Evolutionary conservation across 2,113 vertebrate genomes (phyloP).

Genomic region (Echinops telfairi): DNA sequence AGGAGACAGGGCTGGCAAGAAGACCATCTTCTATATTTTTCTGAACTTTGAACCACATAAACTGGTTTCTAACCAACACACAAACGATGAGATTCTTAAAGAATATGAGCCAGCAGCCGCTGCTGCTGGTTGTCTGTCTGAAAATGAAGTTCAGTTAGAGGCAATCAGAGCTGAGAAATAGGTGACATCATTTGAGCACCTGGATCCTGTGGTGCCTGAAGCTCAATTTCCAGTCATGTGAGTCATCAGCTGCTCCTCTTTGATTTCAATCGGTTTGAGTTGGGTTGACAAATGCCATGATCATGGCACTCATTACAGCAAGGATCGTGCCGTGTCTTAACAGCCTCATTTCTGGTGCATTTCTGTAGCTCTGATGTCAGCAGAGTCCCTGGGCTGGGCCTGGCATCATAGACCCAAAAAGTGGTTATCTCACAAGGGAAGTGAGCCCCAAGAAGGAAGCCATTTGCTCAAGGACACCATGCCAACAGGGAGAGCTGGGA

Average conservation of each 20-base stretch:
- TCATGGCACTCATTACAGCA: background rate
- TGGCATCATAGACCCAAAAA: background rate
- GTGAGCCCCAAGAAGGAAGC: background rate
- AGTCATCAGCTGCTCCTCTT: background rate
- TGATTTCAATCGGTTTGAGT: slow-evolving; percentile 4
- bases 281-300: slow-evolving; percentile 3
- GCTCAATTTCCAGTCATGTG: background rate
- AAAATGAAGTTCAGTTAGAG: background rate
- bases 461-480: background rate
- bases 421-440: background rate
- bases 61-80: background rate
- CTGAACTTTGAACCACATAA: background rate
- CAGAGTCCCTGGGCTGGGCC: background rate
- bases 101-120: background rate
- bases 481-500: background rate
- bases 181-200: background rate
- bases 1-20: background rate
- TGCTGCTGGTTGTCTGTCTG: background rate
- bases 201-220: background rate
- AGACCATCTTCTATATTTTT: slow-evolving; percentile 16
- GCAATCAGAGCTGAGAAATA: background rate
- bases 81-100: background rate
- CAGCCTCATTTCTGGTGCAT: background rate
- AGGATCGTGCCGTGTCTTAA: background rate
- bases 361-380: background rate